Evolutionary conservation across 2,888 invertebrate species (phyloP), one percentile per base, ranked within the genome.

Genomic region (Blastobasis adustella): DNA sequence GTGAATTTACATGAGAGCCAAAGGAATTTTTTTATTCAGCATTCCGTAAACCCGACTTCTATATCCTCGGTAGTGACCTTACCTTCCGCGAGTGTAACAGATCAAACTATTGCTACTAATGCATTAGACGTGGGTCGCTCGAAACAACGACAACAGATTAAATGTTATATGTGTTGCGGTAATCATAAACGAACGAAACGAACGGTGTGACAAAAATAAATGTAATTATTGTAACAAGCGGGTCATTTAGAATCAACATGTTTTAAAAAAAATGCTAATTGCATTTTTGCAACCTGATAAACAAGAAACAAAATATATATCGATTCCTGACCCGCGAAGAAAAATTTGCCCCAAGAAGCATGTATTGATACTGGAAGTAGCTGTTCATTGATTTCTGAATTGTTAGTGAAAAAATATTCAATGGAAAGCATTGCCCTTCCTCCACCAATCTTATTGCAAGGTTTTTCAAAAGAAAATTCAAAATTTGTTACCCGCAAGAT

Each of bases 141-240:
- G 1, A 5, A 10, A 45, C 36, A 36, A 6, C 3, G 45, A 45
- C 5, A 45, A 10, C 39, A 8, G 4, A 38, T 49, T 6, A 45
- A 49, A 40, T 50, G 46, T 42, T 46, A 41, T 23, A 9, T 6
- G 4, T 50, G 46, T 8, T 46, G 50, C 6, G 50, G 46, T 38
- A 50, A 46, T 46, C 50, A 50, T 10, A 50, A 46, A 43, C 8
- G 43, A 23, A 23, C 3, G 23, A n/a, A n/a, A n/a, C n/a, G n/a
- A n/a, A n/a, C 23, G 3, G 23, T 23, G 23, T 23, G 23, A 23
- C 23, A 23, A 23, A 23, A 1, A 23, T 23, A 23, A 23, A 23
- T 23, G 23, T 23, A 23, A 23, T 23, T 23, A 23, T 42, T 50
- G 46, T 43, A n/a, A 9, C 7, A 46, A 42, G 37, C 6, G 10